These are phyloP conservation scores for Percopsis omiscomaycus DNA, from an alignment of 2,797 vertebrate genomes.

Conservation along the genomic window DNA sequence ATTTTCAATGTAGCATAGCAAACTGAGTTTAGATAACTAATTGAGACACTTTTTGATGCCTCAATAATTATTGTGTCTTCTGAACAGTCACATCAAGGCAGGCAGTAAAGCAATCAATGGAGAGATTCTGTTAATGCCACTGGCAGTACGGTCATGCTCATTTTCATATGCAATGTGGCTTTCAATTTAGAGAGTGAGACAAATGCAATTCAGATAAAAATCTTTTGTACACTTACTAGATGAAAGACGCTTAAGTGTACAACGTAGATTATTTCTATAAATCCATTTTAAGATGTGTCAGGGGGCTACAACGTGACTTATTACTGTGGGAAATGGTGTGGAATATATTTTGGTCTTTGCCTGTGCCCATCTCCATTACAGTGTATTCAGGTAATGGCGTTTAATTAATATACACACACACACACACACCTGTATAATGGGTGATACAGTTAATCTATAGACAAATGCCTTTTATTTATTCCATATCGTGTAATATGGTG, in stretches of 20 bases:
- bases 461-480: conserved; percentile 20
- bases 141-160: conserved; percentile 4
- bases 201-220: conserved; percentile 21
- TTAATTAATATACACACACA: conserved; percentile 16
- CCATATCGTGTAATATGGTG: conserved; percentile 13
- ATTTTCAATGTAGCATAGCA: conserved; percentile 4
- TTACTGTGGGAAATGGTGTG: conserved; percentile 16
- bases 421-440: neutral
- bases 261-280: conserved; percentile 17
- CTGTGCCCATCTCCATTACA: conserved; percentile 17
- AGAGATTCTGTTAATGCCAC: conserved; percentile 1
- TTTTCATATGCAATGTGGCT: conserved; percentile 36
- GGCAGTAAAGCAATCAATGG: neutral
- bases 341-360: conserved; percentile 23
- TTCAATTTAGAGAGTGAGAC: conserved; percentile 30
- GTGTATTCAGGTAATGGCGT: conserved; percentile 9
- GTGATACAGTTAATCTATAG: too few relatives aligned
- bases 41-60: conserved; percentile 18
- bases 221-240: conserved; percentile 18
- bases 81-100: neutral
- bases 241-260: too few relatives aligned
- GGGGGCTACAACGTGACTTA: conserved; percentile 18
- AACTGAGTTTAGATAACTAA: conserved; percentile 16
- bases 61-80: conserved; percentile 9
- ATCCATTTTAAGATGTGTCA: conserved; percentile 14